Evolutionary conservation across 1,140 invertebrate genomes (phyloP).

Genomic region (Drosophila sucinea): DNA sequence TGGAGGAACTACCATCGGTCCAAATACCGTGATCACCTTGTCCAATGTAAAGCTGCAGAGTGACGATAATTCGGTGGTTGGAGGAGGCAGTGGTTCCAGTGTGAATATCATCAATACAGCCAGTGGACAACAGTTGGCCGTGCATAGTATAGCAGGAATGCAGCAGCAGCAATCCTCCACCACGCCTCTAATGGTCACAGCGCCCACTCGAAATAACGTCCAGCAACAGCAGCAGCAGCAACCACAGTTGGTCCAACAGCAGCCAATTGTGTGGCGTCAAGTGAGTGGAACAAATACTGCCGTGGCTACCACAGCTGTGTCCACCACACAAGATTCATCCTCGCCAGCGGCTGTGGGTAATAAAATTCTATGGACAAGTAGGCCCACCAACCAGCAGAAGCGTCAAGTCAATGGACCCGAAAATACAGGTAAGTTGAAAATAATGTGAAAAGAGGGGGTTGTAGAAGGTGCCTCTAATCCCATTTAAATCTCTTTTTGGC

Average conservation of each 20-base stretch:
- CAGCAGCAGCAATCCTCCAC: conserved; percentile 56
- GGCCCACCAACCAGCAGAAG: conserved; percentile 61
- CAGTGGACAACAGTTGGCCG: conserved; percentile 75
- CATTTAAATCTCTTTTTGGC: conserved; percentile 21
- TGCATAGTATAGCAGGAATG: conserved; percentile 72
- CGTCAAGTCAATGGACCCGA: conserved; percentile 76
- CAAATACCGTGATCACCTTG: conserved; percentile 76
- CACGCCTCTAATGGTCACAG: conserved; percentile 70
- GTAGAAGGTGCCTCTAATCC: neutral
- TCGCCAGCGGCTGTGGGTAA: conserved; percentile 66
- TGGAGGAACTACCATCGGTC: conserved; percentile 47
- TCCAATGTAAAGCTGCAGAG: conserved; percentile 76
- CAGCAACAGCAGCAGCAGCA: conserved; percentile 60
- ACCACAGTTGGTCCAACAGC: conserved; percentile 54
- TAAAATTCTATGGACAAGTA: conserved; percentile 74
- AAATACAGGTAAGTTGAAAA: conserved; percentile 69
- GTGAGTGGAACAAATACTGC: conserved; percentile 71
- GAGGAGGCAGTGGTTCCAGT: conserved; percentile 40
- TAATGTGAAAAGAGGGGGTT: neutral
- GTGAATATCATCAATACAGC: conserved; percentile 78
- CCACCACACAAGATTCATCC: conserved; percentile 52
- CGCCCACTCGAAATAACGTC: conserved; percentile 63
- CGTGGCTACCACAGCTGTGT: conserved; percentile 67
- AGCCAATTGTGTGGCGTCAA: conserved; percentile 77
- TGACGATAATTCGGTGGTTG: conserved; percentile 49